Evolutionary conservation across 2,113 vertebrate species (phyloP).

Genomic region (Pyxicephalus adspersus): DNA sequence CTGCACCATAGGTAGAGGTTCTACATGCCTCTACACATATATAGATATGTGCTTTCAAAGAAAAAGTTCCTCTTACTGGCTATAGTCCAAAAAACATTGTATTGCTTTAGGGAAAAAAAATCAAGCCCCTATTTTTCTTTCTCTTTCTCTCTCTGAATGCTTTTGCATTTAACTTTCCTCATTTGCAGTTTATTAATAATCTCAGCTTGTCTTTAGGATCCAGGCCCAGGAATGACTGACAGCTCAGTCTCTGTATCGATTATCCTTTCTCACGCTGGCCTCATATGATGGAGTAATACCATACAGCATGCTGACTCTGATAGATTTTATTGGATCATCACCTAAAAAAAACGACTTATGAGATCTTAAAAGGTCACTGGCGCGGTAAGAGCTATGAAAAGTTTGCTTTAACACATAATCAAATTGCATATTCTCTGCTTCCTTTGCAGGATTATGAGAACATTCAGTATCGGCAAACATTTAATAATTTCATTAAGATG

Average conservation of each 20-base stretch:
- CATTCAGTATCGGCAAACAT: neutral
- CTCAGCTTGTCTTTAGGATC: constrained; percentile 19
- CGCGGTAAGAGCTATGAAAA: neutral
- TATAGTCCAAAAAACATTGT: too few species aligned
- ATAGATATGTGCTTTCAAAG: too few species aligned
- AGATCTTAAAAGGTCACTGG: constrained; percentile 45
- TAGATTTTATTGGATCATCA: constrained; percentile 48
- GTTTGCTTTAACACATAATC: constrained; percentile 3
- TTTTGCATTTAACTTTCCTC: neutral
- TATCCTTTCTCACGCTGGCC: neutral
- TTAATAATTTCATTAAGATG: constrained; percentile 21
- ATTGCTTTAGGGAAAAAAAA: too few species aligned
- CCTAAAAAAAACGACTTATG: constrained; percentile 20
- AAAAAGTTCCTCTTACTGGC: too few species aligned
- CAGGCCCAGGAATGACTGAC: constrained; percentile 16
- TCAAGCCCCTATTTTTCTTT: too few species aligned
- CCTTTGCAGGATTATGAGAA: constrained; percentile 4
- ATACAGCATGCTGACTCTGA: constrained; percentile 34
- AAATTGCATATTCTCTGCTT: neutral
- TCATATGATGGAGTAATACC: constrained; percentile 47
- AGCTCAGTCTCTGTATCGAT: constrained; percentile 36
- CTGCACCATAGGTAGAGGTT: too few species aligned
- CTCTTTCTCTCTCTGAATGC: too few species aligned
- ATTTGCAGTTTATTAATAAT: constrained; percentile 38
- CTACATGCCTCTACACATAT: too few species aligned